Conservation (phyloP, 2,113 vertebrate species). For the Tapirus terrestris region DNA sequence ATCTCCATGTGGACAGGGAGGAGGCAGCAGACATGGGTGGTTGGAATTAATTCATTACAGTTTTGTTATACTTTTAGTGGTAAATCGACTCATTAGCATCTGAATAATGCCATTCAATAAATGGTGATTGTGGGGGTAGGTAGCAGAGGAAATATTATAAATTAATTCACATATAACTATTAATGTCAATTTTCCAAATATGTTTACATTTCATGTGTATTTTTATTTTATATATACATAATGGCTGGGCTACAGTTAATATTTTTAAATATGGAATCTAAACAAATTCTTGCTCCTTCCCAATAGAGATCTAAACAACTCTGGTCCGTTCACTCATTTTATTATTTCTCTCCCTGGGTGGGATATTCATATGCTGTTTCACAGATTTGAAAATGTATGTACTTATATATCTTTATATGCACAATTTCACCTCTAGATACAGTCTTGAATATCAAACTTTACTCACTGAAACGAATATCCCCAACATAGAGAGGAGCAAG, state of each 20-base stretch:
- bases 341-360: neutral
- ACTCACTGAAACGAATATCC: neutral
- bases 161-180: neutral
- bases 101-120: constrained; percentile 5
- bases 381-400: neutral
- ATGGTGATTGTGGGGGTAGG: neutral
- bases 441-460: neutral
- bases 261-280: neutral
- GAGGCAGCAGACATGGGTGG: neutral
- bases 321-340: neutral
- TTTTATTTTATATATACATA: neutral
- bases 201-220: neutral
- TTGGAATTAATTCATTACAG: neutral
- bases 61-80: neutral
- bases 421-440: constrained; percentile 10
- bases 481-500: neutral
- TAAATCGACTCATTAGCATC: constrained; percentile 8
- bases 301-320: neutral
- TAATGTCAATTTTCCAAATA: neutral
- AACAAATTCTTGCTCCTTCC: neutral
- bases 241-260: neutral
- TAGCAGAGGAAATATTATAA: neutral
- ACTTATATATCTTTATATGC: neutral
- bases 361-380: neutral
- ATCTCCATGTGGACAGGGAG: neutral